Conservation (phyloP, 2,113 vertebrate genomes). For the Peromyscus polionotus region DNA sequence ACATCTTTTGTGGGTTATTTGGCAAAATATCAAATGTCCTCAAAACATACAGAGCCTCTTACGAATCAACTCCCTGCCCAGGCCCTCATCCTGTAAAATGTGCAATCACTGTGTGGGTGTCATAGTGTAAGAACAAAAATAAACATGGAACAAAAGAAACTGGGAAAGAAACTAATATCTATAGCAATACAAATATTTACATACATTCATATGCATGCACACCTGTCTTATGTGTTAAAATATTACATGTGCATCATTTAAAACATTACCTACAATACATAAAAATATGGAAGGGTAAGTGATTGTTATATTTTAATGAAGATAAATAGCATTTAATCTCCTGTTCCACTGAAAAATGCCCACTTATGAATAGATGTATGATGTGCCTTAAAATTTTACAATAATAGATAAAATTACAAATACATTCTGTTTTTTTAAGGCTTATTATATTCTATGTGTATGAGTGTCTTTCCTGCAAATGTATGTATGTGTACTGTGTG, state of each 20-base stretch:
- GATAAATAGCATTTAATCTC: background rate
- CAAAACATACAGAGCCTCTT: background rate
- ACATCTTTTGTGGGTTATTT: background rate
- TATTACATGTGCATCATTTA: background rate
- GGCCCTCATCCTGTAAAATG: background rate
- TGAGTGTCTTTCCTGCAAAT: background rate
- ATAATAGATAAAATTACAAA: background rate
- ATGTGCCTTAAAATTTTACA: background rate
- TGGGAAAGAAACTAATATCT: background rate
- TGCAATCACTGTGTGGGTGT: background rate
- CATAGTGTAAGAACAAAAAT: background rate
- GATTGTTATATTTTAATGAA: background rate
- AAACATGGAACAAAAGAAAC: constrained; percentile 10
- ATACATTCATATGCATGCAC: background rate
- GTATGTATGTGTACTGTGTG: background rate
- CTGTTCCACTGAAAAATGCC: background rate
- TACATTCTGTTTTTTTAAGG: background rate
- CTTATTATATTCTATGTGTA: background rate
- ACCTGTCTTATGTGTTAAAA: background rate
- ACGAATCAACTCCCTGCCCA: background rate
- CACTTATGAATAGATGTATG: background rate
- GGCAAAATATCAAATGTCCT: background rate
- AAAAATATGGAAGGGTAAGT: background rate
- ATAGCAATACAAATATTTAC: background rate
- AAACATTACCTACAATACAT: background rate